phyloP scores from a whole-genome alignment of 2,888 invertebrate genomes.

The Thelaira solivaga region DNA sequence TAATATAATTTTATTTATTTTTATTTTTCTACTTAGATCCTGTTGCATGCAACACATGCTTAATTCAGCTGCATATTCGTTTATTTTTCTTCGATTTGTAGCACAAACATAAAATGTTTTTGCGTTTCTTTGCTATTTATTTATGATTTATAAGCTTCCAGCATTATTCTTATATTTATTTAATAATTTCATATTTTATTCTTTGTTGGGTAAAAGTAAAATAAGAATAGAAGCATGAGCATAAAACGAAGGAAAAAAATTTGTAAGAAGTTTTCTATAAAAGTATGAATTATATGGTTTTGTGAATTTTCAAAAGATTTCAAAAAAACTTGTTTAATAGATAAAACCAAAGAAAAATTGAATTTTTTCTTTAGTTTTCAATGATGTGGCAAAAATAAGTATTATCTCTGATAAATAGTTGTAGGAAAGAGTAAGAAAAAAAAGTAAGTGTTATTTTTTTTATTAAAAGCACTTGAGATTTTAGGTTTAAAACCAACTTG shows the following conservation, averaged over 20 bases:
- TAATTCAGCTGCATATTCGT: conserved; percentile 1
- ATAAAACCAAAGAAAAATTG: conserved; percentile 12
- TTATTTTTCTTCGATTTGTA: conserved; percentile 1
- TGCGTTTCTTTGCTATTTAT: conserved; percentile 15
- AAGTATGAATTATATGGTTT: conserved; percentile 5
- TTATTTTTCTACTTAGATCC: not conserved
- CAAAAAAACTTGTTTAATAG: conserved; percentile 12
- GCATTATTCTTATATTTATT: conserved; percentile 23
- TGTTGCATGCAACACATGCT: conserved; percentile 13
- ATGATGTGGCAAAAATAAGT: conserved; percentile 6
- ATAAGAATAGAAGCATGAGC: too few relatives aligned
- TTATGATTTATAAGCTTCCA: conserved; percentile 50
- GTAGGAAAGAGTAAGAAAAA: not conserved
- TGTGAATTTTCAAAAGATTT: conserved; percentile 9
- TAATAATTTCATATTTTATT: not conserved
- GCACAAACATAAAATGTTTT: not conserved
- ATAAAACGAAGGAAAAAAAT: not conserved
- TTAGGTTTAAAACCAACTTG: too few relatives aligned
- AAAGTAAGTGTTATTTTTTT: too few relatives aligned
- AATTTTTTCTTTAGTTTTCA: not conserved
- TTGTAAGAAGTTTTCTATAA: not conserved
- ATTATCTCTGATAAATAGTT: not conserved
- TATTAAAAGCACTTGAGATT: too few relatives aligned
- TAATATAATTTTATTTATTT: too few relatives aligned
- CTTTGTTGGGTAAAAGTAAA: not conserved